Conservation (phyloP, 2,888 invertebrate species). For the Netelia inedita region DNA sequence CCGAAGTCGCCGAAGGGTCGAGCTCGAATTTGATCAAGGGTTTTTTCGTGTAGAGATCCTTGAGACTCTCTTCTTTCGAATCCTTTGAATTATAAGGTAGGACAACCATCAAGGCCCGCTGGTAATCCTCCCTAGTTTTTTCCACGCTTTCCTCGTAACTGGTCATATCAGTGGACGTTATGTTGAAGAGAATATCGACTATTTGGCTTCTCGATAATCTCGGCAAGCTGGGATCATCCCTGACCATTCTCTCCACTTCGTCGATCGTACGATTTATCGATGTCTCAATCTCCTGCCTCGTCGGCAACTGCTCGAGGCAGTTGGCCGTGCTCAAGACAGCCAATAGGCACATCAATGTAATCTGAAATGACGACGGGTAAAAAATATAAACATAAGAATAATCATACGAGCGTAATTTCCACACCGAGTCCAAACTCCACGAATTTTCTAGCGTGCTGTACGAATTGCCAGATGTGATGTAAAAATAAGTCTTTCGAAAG, state of each 20-base stretch:
- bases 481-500: conserved; percentile 48
- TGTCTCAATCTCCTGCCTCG: conserved; percentile 79
- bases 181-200: conserved; percentile 89
- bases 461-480: background rate
- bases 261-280: conserved; percentile 87
- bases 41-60: conserved; percentile 89
- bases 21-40: conserved; percentile 88
- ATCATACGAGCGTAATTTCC: conserved; percentile 6
- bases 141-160: conserved; percentile 79
- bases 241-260: conserved; percentile 89
- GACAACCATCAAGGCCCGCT: conserved; percentile 88
- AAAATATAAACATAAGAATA: conserved; percentile 1
- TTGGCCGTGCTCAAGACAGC: conserved; percentile 76
- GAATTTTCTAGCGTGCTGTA: conserved; percentile 27
- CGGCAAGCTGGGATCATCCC: conserved; percentile 88
- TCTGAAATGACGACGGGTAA: conserved; percentile 71
- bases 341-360: conserved; percentile 77
- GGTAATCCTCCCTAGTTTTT: conserved; percentile 83
- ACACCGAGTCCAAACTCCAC: conserved; percentile 48
- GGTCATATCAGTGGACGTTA: conserved; percentile 81
- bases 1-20: conserved; percentile 71
- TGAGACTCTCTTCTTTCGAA: conserved; percentile 86
- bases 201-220: conserved; percentile 89
- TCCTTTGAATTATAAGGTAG: conserved; percentile 88
- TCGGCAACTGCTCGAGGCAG: conserved; percentile 77